Percentiles rank a stretch among this genome's conserved stretches.
phyloP scores from a whole-genome alignment of 2,888 invertebrate genomes.

The Strigamia maritima region DNA sequence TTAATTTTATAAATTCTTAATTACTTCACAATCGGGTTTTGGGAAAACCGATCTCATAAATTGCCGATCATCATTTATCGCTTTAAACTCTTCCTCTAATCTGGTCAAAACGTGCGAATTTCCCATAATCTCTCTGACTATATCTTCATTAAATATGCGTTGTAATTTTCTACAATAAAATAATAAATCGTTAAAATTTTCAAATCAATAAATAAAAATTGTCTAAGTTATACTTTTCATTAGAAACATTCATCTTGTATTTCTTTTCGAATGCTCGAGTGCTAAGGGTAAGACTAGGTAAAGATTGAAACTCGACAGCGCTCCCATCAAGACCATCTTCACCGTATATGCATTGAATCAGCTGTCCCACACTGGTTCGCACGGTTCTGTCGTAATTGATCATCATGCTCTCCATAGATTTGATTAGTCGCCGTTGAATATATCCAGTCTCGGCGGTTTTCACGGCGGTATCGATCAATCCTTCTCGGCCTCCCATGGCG shows the following conservation, averaged over 20 bases:
- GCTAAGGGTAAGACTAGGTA: conserved; percentile 92
- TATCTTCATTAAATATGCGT: conserved; percentile 87
- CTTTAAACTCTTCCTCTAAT: conserved; percentile 95
- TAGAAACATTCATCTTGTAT: conserved; percentile 92
- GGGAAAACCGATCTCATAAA: conserved; percentile 88
- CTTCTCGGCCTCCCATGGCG: conserved; percentile 99
- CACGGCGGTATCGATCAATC: conserved; percentile 99
- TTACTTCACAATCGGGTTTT: conserved; percentile 83
- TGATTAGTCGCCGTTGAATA: conserved; percentile 98
- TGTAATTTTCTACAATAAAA: conserved; percentile 64
- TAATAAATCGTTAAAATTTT: background rate
- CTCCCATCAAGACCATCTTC: conserved; percentile 99
- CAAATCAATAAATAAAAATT: no score
- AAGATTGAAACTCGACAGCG: conserved; percentile 90
- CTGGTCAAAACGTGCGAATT: conserved; percentile 86
- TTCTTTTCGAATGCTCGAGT: conserved; percentile 93
- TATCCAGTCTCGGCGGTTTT: conserved; percentile 99
- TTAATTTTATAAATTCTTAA: no score
- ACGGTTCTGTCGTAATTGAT: conserved; percentile 98
- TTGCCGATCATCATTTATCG: conserved; percentile 80
- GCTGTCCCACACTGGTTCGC: conserved; percentile 89
- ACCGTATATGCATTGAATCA: conserved; percentile 93
- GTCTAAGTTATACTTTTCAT: conserved; percentile 68
- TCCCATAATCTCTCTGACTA: conserved; percentile 88
- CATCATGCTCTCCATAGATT: conserved; percentile 99